These are phyloP conservation scores for Drosophila takahashii DNA, from an alignment of 1,140 invertebrate genomes.

Conservation along the genomic window DNA sequence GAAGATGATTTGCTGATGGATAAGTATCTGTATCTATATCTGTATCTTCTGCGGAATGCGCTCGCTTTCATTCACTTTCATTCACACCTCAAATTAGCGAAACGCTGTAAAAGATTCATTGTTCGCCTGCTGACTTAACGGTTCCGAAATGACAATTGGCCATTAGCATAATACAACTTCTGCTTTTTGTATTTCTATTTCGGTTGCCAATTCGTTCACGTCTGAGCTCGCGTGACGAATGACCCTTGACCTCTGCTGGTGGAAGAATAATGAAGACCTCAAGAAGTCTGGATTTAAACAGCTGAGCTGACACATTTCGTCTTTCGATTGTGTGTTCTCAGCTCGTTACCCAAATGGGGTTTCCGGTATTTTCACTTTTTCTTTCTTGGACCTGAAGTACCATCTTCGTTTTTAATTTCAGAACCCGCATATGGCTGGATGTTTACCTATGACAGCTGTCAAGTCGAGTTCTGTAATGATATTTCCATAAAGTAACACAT, in stretches of 20 bases:
- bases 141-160: slow-evolving; percentile 54
- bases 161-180: slow-evolving; percentile 50
- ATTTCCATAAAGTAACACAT: slow-evolving; percentile 64
- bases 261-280: slow-evolving; percentile 40
- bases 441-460: slow-evolving; percentile 72
- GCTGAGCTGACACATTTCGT: slow-evolving; percentile 50
- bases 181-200: slow-evolving; percentile 7
- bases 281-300: slow-evolving; percentile 42
- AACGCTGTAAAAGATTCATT: slow-evolving; percentile 58
- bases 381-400: slow-evolving; percentile 24
- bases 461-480: slow-evolving; percentile 58
- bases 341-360: slow-evolving; percentile 65
- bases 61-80: slow-evolving; percentile 67
- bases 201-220: slow-evolving; percentile 36
- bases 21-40: slow-evolving; percentile 43
- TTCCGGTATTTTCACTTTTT: slow-evolving; percentile 80
- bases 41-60: slow-evolving; percentile 30
- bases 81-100: slow-evolving; percentile 72
- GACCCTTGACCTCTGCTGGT: slow-evolving; percentile 32
- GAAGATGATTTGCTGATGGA: slow-evolving; percentile 42
- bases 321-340: slow-evolving; percentile 61
- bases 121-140: slow-evolving; percentile 51
- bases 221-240: slow-evolving; percentile 47
- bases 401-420: slow-evolving; percentile 29
- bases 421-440: slow-evolving; percentile 34